Base-by-base conservation (phyloP, 2,888 invertebrate species). In the Ormyrus pomaceus region DNA sequence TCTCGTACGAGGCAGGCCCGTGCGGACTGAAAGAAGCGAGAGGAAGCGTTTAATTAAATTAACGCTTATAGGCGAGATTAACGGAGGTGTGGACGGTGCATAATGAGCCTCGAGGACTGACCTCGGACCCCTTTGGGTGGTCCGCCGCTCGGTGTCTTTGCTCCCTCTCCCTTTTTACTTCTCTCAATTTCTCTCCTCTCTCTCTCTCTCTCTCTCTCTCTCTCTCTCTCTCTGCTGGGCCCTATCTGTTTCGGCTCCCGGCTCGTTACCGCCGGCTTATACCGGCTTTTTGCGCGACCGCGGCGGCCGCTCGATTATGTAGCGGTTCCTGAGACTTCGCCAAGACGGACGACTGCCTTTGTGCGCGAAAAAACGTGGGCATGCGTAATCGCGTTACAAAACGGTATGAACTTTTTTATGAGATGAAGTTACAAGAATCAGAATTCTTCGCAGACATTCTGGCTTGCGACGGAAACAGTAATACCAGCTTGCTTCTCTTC, bases 31-130 rank as follows among this genome's bases (percentile, higher is more conserved):
- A 81, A 84, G 84, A 80, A 80, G 81, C 81, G 83, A 86, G 84
- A 83, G 86, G 86, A 85, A 87, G 87, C 87, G 85, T 90, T 90
- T 89, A 90, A 90, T 90, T 90, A 90, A 90, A 90, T 90, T 89
- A 90, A 90, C 89, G 89, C 89, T 89, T 88, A 88, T 85, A 82
- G 82, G 87, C 86, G 87, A 89, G 90, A 90, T 90, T 89, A 90
- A 90, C 89, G 86, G 87, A 90, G 90, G 90, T 88, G 90, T 13
- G 65, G 84, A 89, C 34, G 89, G 90, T 90, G 89, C 90, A 90
- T 90, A 90, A 90, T 90, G 89, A 90, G 89, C 86, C 86, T 79
- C 70, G 87, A 85, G 84, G 84, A 69, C 77, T 87, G 87, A 88
- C 87, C 88, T 87, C 85, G 83, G 83, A 84, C 83, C 87, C 86